phyloP scores from a whole-genome alignment of 2,113 vertebrate species.

The Lipotes vexillifer region DNA sequence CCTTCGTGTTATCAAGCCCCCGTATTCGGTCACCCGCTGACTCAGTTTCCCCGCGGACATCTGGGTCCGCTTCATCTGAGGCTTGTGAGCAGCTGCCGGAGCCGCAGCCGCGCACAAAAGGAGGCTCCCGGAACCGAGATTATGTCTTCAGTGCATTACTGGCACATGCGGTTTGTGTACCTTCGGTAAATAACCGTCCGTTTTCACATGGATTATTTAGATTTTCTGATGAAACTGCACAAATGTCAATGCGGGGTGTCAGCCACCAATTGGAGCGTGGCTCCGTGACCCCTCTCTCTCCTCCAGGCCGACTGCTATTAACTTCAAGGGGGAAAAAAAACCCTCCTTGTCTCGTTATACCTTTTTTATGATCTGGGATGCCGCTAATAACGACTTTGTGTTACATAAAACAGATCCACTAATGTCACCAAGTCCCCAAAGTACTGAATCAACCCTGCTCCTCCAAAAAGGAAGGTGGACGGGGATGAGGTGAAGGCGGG shows the following conservation, averaged over 20 bases:
- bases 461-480: slow-evolving; percentile 66
- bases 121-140: slow-evolving; percentile 1
- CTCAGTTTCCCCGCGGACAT: not conserved
- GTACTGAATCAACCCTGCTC: slow-evolving; percentile 77
- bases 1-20: accelerated
- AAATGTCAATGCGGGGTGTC: slow-evolving; percentile 80
- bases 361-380: slow-evolving; percentile 80
- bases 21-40: accelerated
- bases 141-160: not conserved
- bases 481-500: not conserved
- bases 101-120: not conserved
- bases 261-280: slow-evolving; percentile 84
- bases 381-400: slow-evolving; percentile 77
- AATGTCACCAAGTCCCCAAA: slow-evolving; percentile 80
- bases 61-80: accelerated
- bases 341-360: slow-evolving; percentile 83
- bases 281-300: slow-evolving; percentile 83
- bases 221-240: slow-evolving; percentile 85
- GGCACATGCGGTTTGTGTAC: not conserved
- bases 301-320: slow-evolving; percentile 85
- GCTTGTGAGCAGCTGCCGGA: not conserved
- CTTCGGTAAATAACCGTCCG: slow-evolving; percentile 76
- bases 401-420: slow-evolving; percentile 83
- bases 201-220: slow-evolving; percentile 81
- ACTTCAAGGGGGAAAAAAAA: slow-evolving; percentile 87